Base-by-base conservation (phyloP, 2,888 invertebrate species). In the Eupithecia tripunctaria region DNA sequence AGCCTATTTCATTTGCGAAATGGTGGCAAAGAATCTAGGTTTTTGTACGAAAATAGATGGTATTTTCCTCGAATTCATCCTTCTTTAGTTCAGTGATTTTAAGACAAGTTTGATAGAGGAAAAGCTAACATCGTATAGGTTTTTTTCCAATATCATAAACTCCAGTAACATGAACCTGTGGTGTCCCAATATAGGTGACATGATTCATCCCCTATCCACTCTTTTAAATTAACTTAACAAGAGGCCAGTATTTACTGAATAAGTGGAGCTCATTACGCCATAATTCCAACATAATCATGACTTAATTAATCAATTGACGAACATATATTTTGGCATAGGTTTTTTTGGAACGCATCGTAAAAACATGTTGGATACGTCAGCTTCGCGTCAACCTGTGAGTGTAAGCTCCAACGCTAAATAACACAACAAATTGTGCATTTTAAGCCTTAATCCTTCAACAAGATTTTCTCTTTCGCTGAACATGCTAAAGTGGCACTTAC, bases 401-500 rank as follows among this genome's bases (percentile, higher is more conserved):
- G 29, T 60, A 60, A 29, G 27, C 18, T 60, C 60, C 38, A 25
- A 38, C 38, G 36, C 38, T 38, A 21, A 38, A 15, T 64, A 41
- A 21, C 62, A 60, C 60, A 63, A 32, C 32, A 63, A 65, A 56
- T 56, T 69, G 62, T 69, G 74, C 76, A 78, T 77, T 80, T 68
- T 41, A 67, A 68, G 63, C 67, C 65, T 59, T 83, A 81, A 83
- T 82, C 82, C 81, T 25, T 82, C 78, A 80, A 77, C 78, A 79
- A 80, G 73, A 64, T 64, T 38, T 38, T 64, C 64, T 63, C 63
- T 64, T 64, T 77, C 78, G 76, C 76, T 75, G 69, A 78, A 77
- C 71, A 73, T 72, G 72, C 76, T 71, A 74, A 83, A 85, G 84
- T 83, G 84, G 81, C 88, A 87, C 87, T 89, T 85, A 82, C 82